Conservation (phyloP, 2,113 vertebrate species). For the Chunga burmeisteri region DNA sequence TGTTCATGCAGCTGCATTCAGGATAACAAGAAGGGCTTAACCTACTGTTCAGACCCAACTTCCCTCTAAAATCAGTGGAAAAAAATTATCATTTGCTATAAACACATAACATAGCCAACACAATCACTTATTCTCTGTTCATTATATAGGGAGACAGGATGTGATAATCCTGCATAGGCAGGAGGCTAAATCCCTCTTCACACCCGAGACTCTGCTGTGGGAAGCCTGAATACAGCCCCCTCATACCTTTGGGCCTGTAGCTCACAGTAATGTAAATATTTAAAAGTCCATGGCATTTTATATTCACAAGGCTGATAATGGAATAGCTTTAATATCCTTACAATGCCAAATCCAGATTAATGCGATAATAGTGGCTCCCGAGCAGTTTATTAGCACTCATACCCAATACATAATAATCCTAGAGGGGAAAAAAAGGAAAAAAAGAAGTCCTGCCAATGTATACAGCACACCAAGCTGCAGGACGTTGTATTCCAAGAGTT, state of each 20-base stretch:
- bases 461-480: neutral
- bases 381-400: slow-evolving; percentile 34
- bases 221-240: neutral
- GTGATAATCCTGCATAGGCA: slow-evolving; percentile 8
- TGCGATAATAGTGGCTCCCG: neutral
- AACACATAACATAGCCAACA: neutral
- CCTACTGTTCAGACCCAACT: neutral
- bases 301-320: slow-evolving; percentile 36
- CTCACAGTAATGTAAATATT: slow-evolving; percentile 44
- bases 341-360: slow-evolving; percentile 57
- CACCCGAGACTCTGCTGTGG: neutral
- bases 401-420: neutral
- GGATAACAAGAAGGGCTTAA: neutral
- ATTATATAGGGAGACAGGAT: neutral
- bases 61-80: neutral
- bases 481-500: slow-evolving; percentile 9
- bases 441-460: slow-evolving; percentile 1
- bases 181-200: slow-evolving; percentile 23
- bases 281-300: slow-evolving; percentile 14
- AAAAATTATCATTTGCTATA: neutral
- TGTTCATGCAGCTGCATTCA: neutral
- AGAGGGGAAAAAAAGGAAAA: neutral
- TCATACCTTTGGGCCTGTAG: slow-evolving; percentile 14
- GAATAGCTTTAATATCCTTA: slow-evolving; percentile 34
- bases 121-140: neutral